These are phyloP conservation scores for Oscheius sp. DNA, from an alignment of 2,888 invertebrate species.

Conservation along the genomic window DNA sequence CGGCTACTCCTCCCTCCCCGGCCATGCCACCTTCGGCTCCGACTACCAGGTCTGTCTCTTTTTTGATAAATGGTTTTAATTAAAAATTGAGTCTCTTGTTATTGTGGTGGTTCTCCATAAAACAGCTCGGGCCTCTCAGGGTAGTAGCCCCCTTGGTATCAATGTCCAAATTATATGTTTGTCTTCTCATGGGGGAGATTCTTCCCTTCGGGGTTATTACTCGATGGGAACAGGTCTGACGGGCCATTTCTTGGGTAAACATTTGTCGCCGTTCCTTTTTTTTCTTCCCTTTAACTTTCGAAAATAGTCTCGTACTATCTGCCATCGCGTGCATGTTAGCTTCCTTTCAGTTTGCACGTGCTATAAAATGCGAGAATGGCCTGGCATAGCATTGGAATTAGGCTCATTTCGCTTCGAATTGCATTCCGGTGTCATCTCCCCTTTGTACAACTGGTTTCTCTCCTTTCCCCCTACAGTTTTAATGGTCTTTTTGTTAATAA, in stretches of 20 bases:
- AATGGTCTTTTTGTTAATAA: too few species aligned
- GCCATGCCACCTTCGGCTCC: slow-evolving; percentile 29
- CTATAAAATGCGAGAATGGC: slow-evolving; percentile 37
- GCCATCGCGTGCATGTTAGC: slow-evolving; percentile 9
- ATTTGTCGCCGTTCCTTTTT: background rate
- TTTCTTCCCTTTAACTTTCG: background rate
- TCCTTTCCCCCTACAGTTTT: background rate
- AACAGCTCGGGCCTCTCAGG: too few species aligned
- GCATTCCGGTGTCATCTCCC: slow-evolving; percentile 34
- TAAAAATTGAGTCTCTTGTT: background rate
- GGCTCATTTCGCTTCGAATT: slow-evolving; percentile 36
- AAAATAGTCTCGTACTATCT: background rate
- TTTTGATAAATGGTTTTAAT: background rate
- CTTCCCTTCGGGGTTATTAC: too few species aligned
- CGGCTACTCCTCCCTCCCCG: slow-evolving; percentile 9
- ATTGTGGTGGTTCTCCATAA: too few species aligned
- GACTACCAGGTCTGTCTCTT: slow-evolving; percentile 9
- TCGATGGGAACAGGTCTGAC: too few species aligned
- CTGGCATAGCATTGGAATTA: slow-evolving; percentile 36
- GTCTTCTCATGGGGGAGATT: too few species aligned
- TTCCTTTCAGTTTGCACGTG: slow-evolving; percentile 31
- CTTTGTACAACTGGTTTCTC: slow-evolving; percentile 18
- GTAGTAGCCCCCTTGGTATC: too few species aligned
- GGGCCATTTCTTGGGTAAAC: too few species aligned
- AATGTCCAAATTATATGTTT: too few species aligned